phyloP scores from a whole-genome alignment of 2,797 vertebrate genomes.

The Manis crassicaudata region DNA sequence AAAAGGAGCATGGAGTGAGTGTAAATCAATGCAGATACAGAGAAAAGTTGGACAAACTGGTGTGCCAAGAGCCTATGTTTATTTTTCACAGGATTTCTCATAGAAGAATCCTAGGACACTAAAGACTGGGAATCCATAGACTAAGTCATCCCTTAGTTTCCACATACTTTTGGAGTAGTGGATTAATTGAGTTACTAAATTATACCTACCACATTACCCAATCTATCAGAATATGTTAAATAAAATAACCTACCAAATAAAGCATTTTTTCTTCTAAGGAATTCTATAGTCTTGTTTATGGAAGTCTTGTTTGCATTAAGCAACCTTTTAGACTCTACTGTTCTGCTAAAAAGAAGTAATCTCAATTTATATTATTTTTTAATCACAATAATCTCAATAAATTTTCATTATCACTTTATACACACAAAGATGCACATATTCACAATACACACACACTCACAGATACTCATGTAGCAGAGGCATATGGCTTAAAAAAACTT shows the following conservation, averaged over 20 bases:
- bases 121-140: neutral
- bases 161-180: neutral
- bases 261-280: neutral
- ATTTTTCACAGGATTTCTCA: neutral
- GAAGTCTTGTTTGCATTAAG: neutral
- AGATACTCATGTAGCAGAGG: neutral
- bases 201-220: neutral
- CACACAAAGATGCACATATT: neutral
- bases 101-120: neutral
- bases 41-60: neutral
- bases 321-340: conserved; percentile 1
- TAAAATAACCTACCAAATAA: neutral
- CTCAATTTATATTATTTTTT: neutral
- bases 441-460: neutral
- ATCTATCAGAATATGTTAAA: neutral
- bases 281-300: neutral
- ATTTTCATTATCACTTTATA: neutral
- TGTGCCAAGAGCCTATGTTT: neutral
- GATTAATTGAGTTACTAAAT: neutral
- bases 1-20: neutral
- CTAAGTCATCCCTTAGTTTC: neutral
- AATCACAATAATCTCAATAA: neutral
- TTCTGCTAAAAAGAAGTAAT: conserved; percentile 18
- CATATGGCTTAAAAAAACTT: neutral
- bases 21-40: neutral